Conservation (phyloP, 2,113 vertebrate species). For the Zootoca vivipara region DNA sequence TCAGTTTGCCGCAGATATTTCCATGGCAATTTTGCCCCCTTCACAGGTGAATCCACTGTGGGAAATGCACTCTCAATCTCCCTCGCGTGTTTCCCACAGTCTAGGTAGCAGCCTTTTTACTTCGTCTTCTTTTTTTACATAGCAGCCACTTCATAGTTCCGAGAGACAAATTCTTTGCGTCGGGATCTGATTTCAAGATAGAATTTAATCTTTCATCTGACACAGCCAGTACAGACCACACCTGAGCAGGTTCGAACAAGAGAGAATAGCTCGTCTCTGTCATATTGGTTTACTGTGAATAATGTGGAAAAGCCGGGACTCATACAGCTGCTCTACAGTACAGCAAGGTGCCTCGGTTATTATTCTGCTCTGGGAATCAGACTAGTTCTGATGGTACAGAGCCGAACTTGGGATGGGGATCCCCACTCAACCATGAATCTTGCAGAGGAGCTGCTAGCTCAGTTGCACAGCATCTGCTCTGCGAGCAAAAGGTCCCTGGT, state of each 20-base stretch:
- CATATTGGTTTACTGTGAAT: constrained; percentile 6
- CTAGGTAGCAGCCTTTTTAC: neutral
- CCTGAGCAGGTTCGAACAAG: constrained; percentile 34
- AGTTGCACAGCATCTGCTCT: too few species aligned
- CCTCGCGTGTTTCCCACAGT: constrained; percentile 7
- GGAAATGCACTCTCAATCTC: neutral
- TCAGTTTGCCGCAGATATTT: neutral
- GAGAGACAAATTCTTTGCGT: neutral
- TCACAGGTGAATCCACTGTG: neutral
- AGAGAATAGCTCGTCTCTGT: constrained; percentile 15
- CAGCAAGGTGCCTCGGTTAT: neutral
- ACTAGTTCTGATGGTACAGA: neutral
- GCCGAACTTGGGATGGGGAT: too few species aligned
- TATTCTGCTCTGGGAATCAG: neutral
- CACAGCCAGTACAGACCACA: neutral
- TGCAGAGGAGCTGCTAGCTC: too few species aligned
- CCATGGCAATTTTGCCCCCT: neutral
- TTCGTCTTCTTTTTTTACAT: too few species aligned
- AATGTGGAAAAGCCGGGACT: neutral
- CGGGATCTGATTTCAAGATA: constrained; percentile 19
- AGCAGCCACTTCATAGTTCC: neutral
- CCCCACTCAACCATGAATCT: neutral
- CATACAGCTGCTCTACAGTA: neutral
- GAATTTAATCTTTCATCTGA: constrained; percentile 34
- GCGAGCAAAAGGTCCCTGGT: too few species aligned